phyloP scores from a whole-genome alignment of 2,888 invertebrate genomes.

The Mesorhabditis spiculigera region DNA sequence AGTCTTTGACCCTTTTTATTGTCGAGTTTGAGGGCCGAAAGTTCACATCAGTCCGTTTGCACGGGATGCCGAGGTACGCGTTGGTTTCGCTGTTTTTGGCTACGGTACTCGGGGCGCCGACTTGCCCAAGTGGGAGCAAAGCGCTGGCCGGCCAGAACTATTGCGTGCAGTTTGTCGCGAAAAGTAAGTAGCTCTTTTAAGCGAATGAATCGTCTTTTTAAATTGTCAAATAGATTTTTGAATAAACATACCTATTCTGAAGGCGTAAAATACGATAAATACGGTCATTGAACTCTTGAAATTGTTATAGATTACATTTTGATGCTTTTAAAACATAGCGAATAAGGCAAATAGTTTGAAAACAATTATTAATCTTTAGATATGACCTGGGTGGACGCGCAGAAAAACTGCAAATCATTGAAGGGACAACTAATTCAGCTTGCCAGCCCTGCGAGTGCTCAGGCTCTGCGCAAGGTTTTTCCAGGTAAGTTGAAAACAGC shows the following conservation, averaged over 20 bases:
- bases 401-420: not conserved
- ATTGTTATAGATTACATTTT: not conserved
- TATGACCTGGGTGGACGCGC: not conserved
- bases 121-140: not conserved
- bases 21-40: too few relatives aligned
- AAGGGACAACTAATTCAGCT: not conserved
- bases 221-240: not conserved
- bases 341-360: not conserved
- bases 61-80: too few relatives aligned
- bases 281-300: not conserved
- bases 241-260: not conserved
- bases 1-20: too few relatives aligned
- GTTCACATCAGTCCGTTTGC: too few relatives aligned
- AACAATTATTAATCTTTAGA: not conserved
- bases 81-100: too few relatives aligned
- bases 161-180: not conserved
- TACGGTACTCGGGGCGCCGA: not conserved
- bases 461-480: not conserved
- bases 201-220: too few relatives aligned
- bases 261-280: not conserved
- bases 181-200: too few relatives aligned
- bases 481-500: not conserved
- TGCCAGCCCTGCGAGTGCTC: not conserved
- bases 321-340: too few relatives aligned
- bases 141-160: not conserved